Percentiles rank a stretch among this genome's conserved stretches.
phyloP scores from a whole-genome alignment of 2,888 invertebrate species.

The Acronicta psi region DNA sequence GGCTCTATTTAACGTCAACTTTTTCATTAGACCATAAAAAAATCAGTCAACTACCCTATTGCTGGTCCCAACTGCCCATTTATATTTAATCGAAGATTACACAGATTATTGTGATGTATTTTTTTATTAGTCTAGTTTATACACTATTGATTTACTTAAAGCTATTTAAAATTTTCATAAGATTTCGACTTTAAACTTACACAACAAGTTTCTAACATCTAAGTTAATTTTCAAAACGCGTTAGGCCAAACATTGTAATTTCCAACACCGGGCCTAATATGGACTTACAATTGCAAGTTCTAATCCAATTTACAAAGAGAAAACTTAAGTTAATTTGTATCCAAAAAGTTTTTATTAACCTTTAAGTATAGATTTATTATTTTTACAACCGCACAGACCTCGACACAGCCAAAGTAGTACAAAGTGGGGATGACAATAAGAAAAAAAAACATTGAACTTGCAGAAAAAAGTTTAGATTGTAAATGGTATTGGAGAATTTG shows the following conservation, averaged over 20 bases:
- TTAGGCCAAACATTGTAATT: constrained; percentile 2
- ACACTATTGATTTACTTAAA: constrained; percentile 19
- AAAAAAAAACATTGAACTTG: background rate
- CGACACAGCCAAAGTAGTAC: constrained; percentile 73
- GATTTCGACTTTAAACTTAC: constrained; percentile 4
- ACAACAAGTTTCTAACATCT: constrained; percentile 1
- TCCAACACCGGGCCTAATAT: constrained; percentile 5
- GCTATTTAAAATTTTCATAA: constrained; percentile 35
- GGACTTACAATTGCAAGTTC: background rate
- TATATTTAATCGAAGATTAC: too few species aligned
- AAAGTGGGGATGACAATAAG: background rate
- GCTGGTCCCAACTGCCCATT: too few species aligned
- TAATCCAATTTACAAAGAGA: constrained; percentile 11
- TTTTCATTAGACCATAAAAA: too few species aligned
- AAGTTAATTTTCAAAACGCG: constrained; percentile 5
- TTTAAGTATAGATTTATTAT: constrained; percentile 34
- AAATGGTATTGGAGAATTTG: too few species aligned
- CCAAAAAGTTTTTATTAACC: constrained; percentile 15
- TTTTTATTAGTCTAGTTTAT: constrained; percentile 6
- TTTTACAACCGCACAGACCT: constrained; percentile 62
- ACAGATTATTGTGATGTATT: constrained; percentile 2
- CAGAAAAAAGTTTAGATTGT: too few species aligned
- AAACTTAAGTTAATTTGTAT: constrained; percentile 5
- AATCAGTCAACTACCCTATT: too few species aligned
- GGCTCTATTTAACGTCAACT: too few species aligned